Evolutionary conservation across 2,113 vertebrate species (phyloP), one percentile per base, ranked within the genome.

Genomic region (Etheostoma spectabile): DNA sequence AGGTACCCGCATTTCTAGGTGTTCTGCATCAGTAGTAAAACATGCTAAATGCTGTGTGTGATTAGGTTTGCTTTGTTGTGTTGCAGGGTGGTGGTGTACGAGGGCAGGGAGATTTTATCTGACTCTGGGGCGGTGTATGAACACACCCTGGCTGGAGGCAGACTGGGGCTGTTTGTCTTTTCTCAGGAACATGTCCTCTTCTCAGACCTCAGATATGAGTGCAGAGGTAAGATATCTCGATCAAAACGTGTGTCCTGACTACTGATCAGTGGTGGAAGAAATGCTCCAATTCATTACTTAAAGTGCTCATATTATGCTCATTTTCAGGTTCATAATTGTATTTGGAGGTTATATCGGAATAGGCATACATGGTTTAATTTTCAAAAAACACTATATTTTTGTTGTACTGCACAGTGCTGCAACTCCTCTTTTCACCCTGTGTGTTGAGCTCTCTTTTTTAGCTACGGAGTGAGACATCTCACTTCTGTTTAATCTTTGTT

Each of bases 151-250:
- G 95, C 97, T 13, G 98, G 98, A 15, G 98, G 98, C 77, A 88
- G 98, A 60, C 93, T 99, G 84, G 98, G 98, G 21, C 94, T 99
- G 70, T 99, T 99, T 83, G 98, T 99, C 90, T 99, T 99, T 94
- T 99, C 98, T 74, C 98, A 99, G 93, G 98, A 99, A 72, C 97
- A 97, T 85, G 96, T 98, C 64, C 96, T 97, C 83, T 99, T 99
- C 95, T 99, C 98, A 33, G 98, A 99, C 91, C 97, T 99, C 89
- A 97, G 96, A 93, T 99, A 99, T 6, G 97, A 98, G 93, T 99
- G 98, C 94, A 96, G 96, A 98, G 98, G 98, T 99, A 88, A 96
- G 96, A 60, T 4, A 27, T 46, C 21, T 42, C 3, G 3, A 15
- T 57, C 24, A 24, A 30, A 62, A 63, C 38, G 5, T 38, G 21